Evolutionary conservation across 1,140 invertebrate species (phyloP).

Genomic region (Carposina sasakii): DNA sequence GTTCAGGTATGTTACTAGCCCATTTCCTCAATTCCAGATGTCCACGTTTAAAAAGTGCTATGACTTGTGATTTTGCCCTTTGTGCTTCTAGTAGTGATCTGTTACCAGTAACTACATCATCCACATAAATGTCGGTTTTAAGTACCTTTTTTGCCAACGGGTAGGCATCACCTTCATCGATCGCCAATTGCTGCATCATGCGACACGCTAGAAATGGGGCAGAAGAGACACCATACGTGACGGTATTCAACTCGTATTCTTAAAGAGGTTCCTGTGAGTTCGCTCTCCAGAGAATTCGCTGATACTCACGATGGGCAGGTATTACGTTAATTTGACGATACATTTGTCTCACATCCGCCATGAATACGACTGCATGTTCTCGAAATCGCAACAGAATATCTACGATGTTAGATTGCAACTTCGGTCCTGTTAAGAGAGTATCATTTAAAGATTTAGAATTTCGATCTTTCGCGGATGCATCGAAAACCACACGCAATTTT

Average conservation of each 20-base stretch:
- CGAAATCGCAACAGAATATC: slow-evolving; percentile 14
- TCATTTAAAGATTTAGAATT: slow-evolving; percentile 12
- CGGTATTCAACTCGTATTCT: slow-evolving; percentile 43
- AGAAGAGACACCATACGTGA: slow-evolving; percentile 56
- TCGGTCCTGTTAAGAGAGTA: slow-evolving; percentile 11
- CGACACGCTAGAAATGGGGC: slow-evolving; percentile 48
- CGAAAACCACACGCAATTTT: slow-evolving; percentile 46
- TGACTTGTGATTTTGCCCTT: slow-evolving; percentile 27
- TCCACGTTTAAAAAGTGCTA: slow-evolving; percentile 25
- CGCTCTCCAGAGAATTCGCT: slow-evolving; percentile 59
- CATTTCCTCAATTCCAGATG: slow-evolving; percentile 39
- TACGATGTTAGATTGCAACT: slow-evolving; percentile 13
- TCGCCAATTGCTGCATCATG: slow-evolving; percentile 33
- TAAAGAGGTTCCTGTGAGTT: slow-evolving; percentile 22
- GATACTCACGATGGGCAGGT: slow-evolving; percentile 34
- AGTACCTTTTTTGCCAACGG: slow-evolving; percentile 33
- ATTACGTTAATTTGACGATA: neutral
- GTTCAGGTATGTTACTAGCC: slow-evolving; percentile 29
- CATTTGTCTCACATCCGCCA: slow-evolving; percentile 15
- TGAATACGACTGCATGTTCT: slow-evolving; percentile 11
- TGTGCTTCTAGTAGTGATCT: slow-evolving; percentile 19
- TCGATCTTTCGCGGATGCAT: slow-evolving; percentile 17
- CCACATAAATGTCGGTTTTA: slow-evolving; percentile 43
- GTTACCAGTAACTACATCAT: slow-evolving; percentile 40
- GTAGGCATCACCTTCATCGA: slow-evolving; percentile 29